phyloP scores from a whole-genome alignment of 2,113 vertebrate species.

The Tinamus guttatus region DNA sequence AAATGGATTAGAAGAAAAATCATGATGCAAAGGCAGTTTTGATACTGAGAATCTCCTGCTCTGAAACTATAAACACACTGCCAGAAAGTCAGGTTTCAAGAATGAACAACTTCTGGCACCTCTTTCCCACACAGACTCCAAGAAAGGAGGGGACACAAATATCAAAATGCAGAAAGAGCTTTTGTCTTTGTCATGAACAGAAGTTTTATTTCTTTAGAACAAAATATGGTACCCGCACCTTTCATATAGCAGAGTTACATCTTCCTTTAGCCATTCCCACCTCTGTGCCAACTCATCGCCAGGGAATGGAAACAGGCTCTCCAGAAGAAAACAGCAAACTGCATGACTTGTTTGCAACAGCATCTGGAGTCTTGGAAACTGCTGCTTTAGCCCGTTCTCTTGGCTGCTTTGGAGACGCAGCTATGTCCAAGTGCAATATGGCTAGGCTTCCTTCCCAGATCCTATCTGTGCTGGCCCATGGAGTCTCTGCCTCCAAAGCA shows the following conservation, averaged over 20 bases:
- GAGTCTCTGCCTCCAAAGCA: neutral
- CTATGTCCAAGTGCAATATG: conserved; percentile 62
- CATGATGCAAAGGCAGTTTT: neutral
- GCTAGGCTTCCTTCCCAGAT: conserved; percentile 69
- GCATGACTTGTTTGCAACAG: conserved; percentile 35
- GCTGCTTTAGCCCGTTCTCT: conserved; percentile 52
- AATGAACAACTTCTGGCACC: neutral
- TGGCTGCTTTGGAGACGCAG: conserved; percentile 25
- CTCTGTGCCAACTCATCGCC: neutral
- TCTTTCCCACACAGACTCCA: neutral
- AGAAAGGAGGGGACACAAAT: neutral
- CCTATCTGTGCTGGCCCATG: neutral
- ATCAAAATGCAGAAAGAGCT: neutral
- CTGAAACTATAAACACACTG: neutral
- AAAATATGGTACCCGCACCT: neutral
- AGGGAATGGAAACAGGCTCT: conserved; percentile 11
- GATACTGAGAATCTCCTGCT: neutral
- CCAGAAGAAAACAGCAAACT: neutral
- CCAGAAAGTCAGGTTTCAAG: neutral
- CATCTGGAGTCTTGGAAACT: conserved; percentile 74
- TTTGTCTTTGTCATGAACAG: neutral
- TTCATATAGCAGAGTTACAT: neutral
- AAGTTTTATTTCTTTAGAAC: neutral
- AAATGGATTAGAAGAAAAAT: neutral
- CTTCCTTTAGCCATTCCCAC: neutral